phyloP scores from a whole-genome alignment of 2,113 vertebrate species.

The Dermatemys mawii region DNA sequence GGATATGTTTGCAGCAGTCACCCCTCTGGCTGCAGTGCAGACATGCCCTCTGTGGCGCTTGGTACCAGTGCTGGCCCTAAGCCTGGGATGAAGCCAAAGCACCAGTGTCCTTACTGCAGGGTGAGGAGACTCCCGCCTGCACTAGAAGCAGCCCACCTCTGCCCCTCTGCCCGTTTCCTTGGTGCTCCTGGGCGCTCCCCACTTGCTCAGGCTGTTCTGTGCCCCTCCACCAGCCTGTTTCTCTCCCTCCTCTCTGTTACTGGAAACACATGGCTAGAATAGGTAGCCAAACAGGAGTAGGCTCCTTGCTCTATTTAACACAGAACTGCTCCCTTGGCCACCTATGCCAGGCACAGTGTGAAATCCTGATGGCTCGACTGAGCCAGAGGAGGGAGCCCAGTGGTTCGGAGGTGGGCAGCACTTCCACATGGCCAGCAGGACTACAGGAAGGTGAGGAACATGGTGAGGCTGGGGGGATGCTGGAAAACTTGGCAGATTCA shows the following conservation, averaged over 20 bases:
- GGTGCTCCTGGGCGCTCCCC: not conserved
- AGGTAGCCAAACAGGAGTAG: not conserved
- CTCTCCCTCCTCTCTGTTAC: too few species aligned
- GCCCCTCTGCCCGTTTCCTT: not conserved
- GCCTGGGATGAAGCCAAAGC: not conserved
- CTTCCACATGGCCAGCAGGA: not conserved
- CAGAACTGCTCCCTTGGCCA: not conserved
- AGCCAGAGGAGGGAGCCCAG: not conserved
- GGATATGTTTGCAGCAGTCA: too few species aligned
- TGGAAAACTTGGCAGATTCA: not conserved
- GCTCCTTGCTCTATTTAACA: not conserved
- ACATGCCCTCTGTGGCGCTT: not conserved
- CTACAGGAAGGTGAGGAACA: not conserved
- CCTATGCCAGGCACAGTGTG: accelerated
- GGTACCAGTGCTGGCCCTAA: not conserved
- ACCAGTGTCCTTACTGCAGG: not conserved
- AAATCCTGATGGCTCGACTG: not conserved
- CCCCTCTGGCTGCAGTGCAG: too few species aligned
- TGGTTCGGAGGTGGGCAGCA: not conserved
- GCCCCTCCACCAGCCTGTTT: not conserved
- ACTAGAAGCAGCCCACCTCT: not conserved
- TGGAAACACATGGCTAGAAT: too few species aligned
- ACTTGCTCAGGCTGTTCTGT: not conserved
- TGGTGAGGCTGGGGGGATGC: not conserved
- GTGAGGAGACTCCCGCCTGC: not conserved